Evolutionary conservation across 2,797 vertebrate species (phyloP).

Genomic region (Sphaeramia orbicularis): DNA sequence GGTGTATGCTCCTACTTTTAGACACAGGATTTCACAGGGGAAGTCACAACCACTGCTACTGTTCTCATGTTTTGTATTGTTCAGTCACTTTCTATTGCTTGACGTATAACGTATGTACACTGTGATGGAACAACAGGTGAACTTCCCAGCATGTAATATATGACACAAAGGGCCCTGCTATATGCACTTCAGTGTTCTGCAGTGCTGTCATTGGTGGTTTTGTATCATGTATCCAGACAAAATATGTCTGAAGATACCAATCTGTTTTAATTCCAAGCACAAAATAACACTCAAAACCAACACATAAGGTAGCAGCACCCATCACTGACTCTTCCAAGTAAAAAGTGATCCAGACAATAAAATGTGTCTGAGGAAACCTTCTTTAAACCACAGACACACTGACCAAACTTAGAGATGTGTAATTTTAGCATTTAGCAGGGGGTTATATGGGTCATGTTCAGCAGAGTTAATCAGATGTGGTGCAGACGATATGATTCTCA

Average conservation of each 20-base stretch:
- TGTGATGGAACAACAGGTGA: slow-evolving; percentile 13
- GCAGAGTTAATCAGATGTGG: slow-evolving; percentile 11
- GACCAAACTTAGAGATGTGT: slow-evolving; percentile 5
- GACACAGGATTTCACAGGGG: slow-evolving; percentile 59
- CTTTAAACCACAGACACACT: slow-evolving; percentile 19
- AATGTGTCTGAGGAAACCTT: slow-evolving; percentile 8
- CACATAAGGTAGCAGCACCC: background rate
- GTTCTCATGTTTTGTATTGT: slow-evolving; percentile 66
- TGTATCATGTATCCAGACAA: slow-evolving; percentile 9
- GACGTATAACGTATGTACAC: slow-evolving; percentile 13
- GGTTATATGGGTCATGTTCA: slow-evolving; percentile 45
- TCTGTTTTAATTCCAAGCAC: slow-evolving; percentile 27
- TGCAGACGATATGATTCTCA: slow-evolving; percentile 18
- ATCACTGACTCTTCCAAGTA: slow-evolving; percentile 42
- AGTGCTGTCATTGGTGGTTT: background rate
- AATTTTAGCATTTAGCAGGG: slow-evolving; percentile 28
- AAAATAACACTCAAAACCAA: background rate
- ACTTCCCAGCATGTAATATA: slow-evolving; percentile 8
- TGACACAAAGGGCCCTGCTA: background rate
- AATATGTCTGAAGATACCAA: slow-evolving; percentile 1
- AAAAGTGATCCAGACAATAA: slow-evolving; percentile 1
- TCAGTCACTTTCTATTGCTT: slow-evolving; percentile 61
- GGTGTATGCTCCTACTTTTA: slow-evolving; percentile 59
- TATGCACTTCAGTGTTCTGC: background rate
- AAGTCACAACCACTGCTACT: slow-evolving; percentile 60